Base-by-base conservation (phyloP, 1,140 invertebrate genomes). In the Ephestia elutella region DNA sequence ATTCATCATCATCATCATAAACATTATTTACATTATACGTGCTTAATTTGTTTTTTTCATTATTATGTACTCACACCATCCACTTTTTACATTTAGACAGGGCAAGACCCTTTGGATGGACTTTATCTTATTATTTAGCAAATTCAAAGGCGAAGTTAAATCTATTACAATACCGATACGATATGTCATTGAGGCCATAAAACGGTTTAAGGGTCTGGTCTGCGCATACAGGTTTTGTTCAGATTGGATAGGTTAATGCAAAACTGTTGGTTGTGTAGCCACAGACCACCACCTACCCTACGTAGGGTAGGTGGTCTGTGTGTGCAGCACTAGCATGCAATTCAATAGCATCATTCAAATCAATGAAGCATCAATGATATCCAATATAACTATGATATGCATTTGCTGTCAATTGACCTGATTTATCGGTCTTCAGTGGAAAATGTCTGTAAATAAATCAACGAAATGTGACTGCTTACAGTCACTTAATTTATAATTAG, bases 21-120 rank as follows among this genome's bases (percentile, higher is more conserved):
- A n/a, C n/a, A n/a, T n/a, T n/a, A n/a, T n/a, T n/a, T n/a, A n/a
- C n/a, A n/a, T n/a, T n/a, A n/a, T n/a, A n/a, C n/a, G 21, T 25
- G 21, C 21, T 25, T 25, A 25, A 25, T 25, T 25, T 25, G 21
- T 25, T 25, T 7, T 25, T 25, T 25, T 32, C 11, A 32, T 9
- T 32, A 10, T 32, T 11, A 32, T 32, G 25, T 28, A n/a, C n/a
- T 25, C 7, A 25, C 30, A 32, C 57, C 72, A 66, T 70, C 75
- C 64, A 77, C 71, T 70, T 66, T 56, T 57, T 49, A 61, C 59
- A 58, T 57, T 67, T 66, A 59, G 66, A 62, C 20, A 19, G 13
- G 7, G 18, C 49, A 57, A 58, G 30, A 3, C 8, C 30, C 25
- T 60, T 56, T 13, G n/a, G 54, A 49, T 49, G 15, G 30, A 20